Evolutionary conservation across 2,888 invertebrate species (phyloP).

Genomic region (Spisula solida): DNA sequence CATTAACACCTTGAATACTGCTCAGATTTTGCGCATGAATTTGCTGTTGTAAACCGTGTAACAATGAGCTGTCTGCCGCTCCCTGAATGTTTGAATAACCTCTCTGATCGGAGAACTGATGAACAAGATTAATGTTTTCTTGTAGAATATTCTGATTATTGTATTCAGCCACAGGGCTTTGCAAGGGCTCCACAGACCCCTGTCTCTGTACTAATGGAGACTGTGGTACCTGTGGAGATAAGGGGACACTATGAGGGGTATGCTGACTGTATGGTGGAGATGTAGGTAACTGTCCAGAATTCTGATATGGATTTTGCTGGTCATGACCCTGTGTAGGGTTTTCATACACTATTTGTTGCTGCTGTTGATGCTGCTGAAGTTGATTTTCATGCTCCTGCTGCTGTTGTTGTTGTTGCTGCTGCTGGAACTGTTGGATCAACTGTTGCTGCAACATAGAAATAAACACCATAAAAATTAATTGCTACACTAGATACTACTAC

Average conservation of each 20-base stretch:
- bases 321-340: conserved; percentile 17
- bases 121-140: conserved; percentile 34
- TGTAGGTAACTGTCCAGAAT: conserved; percentile 63
- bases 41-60: conserved; percentile 53
- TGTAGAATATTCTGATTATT: conserved; percentile 45
- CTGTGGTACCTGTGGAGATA: conserved; percentile 64
- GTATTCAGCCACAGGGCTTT: conserved; percentile 52
- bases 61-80: conserved; percentile 40
- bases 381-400: conserved; percentile 75
- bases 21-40: conserved; percentile 61
- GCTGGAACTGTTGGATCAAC: conserved; percentile 67
- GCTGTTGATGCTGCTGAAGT: conserved; percentile 69
- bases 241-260: conserved; percentile 59
- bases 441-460: conserved; percentile 66
- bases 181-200: conserved; percentile 69
- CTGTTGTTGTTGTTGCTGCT: conserved; percentile 73
- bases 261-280: conserved; percentile 64
- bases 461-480: neutral
- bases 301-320: conserved; percentile 39
- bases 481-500: no score
- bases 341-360: conserved; percentile 67
- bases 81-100: conserved; percentile 48
- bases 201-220: conserved; percentile 70
- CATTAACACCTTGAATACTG: conserved; percentile 48
- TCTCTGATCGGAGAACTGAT: conserved; percentile 36